Base-by-base conservation (phyloP, 2,888 invertebrate genomes). In the Ellobium chinense region DNA sequence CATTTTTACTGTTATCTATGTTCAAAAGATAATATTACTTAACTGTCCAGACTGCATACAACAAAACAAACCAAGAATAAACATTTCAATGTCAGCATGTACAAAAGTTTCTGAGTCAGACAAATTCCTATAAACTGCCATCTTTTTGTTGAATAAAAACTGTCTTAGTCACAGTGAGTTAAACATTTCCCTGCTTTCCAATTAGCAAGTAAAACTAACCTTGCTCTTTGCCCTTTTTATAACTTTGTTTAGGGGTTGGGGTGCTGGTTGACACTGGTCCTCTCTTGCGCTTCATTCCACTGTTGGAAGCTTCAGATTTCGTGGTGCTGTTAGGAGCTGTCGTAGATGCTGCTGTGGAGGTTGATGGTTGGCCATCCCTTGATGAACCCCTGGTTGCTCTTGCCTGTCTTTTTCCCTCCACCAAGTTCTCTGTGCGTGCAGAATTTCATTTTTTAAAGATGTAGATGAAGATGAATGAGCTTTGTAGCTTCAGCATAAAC, bases 181-280 rank as follows among this genome's bases (percentile, higher is more conserved):
- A n/a, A n/a, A n/a, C n/a, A n/a, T n/a, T n/a, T n/a, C 27, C 29
- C 62, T 5, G 34, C 24, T 62, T 62, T 7, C 7, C 27, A 68
- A 31, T 36, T 29, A 31, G 1, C 68, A 56, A 69, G 54, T 34
- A 24, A 37, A 12, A 27, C 2, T 27, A 31, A 69, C 72, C 56
- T 46, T 39, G 46, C 46, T 74, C 39, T 80, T 79, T 80, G 31
- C 83, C 27, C 24, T 69, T 54, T 37, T 46, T 58, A 31, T 62
- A 62, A 21, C 24, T 24, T 58, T 81, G 80, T 73, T 89, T 88
- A n/a, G 88, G 89, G 18, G 88, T 90, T 1, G 90, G 90, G 14
- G 90, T 89, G 76, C 89, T 89, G 3, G 89, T 89, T 31, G 87
- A 85, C 68, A 86, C 80, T 4, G 89, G 89, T 46, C 86, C 85